Evolutionary conservation across 2,797 vertebrate species (phyloP), one percentile per base, ranked within the genome.

Genomic region (Echeneis naucrates): DNA sequence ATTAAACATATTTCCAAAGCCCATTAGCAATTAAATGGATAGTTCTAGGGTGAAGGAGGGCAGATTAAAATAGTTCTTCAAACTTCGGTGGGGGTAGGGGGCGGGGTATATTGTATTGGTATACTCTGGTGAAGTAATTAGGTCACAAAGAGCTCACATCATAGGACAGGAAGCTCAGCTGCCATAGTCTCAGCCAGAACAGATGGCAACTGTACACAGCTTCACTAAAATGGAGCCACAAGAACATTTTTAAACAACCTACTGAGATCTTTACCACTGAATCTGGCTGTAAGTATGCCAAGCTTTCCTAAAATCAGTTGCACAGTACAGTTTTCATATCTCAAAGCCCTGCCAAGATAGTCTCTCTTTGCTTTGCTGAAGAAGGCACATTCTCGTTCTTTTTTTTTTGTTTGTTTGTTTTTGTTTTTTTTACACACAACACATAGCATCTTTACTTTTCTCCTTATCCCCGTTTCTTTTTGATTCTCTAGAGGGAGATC

Each of bases 1-100:
- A 92, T 92, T 92, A 90, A 80, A 64, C 78, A 79, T 79, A 86
- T 87, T 90, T 90, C 78, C 83, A 57, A 75, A 84, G 73, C 60
- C 82, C 75, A 82, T 88, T 91, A 84, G 82, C 74, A 81, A 83
- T 88, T 80, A 87, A 87, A 86, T 78, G 71, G 77, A 85, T 83
- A 72, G 67, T 78, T 69, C 59, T 47, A 48, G 68, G 66, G 68
- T 71, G 72, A 55, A 66, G 45, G 51, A 45, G 57, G 61, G 58
- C 68, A 67, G 40, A 85, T 78, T 80, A 83, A 82, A 86, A 44
- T 47, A 59, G 57, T 66, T 87, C 75, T 52, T 70, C 72, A 75
- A 82, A 85, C 63, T 50, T 50, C 57, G 73, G 1, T 27, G 30
- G 8, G 17, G 32, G 58, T 3, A 45, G 14, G 19, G 24, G 4